Base-by-base conservation (phyloP, 2,888 invertebrate species). In the Dicyrtoma fusca region DNA sequence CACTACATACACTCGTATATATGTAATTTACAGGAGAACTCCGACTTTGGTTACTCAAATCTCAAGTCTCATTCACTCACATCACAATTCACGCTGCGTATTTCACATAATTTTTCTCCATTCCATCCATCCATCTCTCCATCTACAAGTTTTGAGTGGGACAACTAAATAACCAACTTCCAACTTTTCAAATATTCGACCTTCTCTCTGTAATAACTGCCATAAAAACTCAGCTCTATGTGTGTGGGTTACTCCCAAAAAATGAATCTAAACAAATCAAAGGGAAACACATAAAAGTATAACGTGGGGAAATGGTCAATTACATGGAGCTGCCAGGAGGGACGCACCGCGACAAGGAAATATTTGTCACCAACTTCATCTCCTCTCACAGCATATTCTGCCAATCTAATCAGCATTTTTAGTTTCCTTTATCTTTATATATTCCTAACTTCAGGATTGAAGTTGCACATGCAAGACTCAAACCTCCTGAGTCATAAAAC, bases 51-150 rank as follows among this genome's bases (percentile, higher is more conserved):
- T 34, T 5, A 34, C 34, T 34, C 69, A 71, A 74, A 71, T 74
- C 74, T 71, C 68, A 74, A 66, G 45, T 73, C 64, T 63, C 34
- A 63, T 63, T 72, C 72, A 72, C 72, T n/a, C 49, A 8, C 49
- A 49, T 14, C 11, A 49, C 49, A 44, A 4, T 19, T n/a, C n/a
- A n/a, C n/a, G 1, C 51, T 13, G 21, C 8, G 17, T 13, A 51
- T 51, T n/a, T n/a, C n/a, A 17, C 21, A 51, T 51, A 51, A 6
- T 51, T 51, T 14, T 5, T 51, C 21, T 13, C 6, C 3, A 17
- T 21, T 55, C 55, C 23, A 21, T 55, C 21, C 55, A 55, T 59
- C n/a, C 34, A 25, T 57, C 57, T 26, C 23, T 25, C 57, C 25
- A 26, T 21, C 21, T 21, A 11, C 19, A 17, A 55, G 11, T 55